Evolutionary conservation across 2,113 vertebrate species (phyloP).

Genomic region (Notarius quadriscutis): DNA sequence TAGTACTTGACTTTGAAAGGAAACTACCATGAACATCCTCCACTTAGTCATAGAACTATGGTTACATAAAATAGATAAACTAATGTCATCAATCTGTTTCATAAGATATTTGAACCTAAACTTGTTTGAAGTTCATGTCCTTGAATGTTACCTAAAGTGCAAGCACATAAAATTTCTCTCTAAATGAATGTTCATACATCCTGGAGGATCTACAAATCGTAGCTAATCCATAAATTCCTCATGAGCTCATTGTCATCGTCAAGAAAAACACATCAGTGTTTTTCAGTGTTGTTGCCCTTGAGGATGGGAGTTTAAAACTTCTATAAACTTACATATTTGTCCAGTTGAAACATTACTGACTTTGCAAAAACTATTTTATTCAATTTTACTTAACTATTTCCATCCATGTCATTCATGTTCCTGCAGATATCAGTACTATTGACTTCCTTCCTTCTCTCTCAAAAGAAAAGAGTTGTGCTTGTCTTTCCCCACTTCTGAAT

Average conservation of each 20-base stretch:
- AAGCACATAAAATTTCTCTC: background rate
- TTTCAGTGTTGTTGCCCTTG: background rate
- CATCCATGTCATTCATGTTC: background rate
- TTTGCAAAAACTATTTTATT: background rate
- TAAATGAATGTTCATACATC: background rate
- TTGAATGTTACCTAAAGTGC: background rate
- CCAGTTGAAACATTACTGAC: background rate
- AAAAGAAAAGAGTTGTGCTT: background rate
- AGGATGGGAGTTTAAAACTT: background rate
- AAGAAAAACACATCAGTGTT: constrained; percentile 2
- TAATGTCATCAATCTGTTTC: background rate
- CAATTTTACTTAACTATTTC: background rate
- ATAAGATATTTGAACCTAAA: background rate
- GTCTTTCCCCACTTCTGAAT: background rate
- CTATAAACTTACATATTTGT: background rate
- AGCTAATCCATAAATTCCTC: constrained; percentile 3
- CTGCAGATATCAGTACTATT: background rate
- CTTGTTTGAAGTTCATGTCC: background rate
- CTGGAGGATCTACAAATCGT: background rate
- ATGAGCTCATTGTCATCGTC: background rate
- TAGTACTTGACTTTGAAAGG: background rate
- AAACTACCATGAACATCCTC: background rate
- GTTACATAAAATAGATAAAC: background rate
- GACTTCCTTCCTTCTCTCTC: background rate
- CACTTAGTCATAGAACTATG: background rate